Evolutionary conservation across 2,888 invertebrate species (phyloP), one percentile per base, ranked within the genome.

Genomic region (Dastarcus helophoroides): DNA sequence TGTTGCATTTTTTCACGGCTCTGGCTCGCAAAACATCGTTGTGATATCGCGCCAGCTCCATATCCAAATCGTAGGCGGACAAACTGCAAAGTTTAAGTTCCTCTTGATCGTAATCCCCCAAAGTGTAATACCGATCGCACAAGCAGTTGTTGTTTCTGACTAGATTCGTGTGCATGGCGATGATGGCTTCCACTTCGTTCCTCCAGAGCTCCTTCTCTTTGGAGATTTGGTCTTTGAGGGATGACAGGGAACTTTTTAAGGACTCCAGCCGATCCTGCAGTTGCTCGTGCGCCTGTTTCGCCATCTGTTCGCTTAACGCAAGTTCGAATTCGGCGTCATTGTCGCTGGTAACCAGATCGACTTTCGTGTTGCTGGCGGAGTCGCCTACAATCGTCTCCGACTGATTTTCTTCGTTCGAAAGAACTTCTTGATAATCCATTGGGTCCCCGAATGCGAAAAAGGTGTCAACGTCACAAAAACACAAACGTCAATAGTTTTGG

Each of bases 231-330:
- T 28, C 32, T 10, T 35, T 35, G n/a, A 32, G 21, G 16, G 22
- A 23, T 3, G 31, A 22, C 10, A 35, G 26, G 3, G 31, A 22
- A 3, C 17, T 26, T n/a, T 26, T 26, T 2, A 35, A 15, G 3
- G 35, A 35, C 10, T 19, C 9, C 31, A 35, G 30, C 7, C 35
- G 19, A 3, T 26, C 17, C 10, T 35, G 30, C 12, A 35, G 30
- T 11, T 35, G 28, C 3, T 27, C 23, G 6, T 26, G 26, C 8
- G 27, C 27, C 22, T 31, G 30, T 2, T 19, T 14, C 4, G 31
- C 29, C n/a, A 35, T 13, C 23, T 35, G 31, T 27, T 35, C 35
- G 27, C 31, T 35, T 22, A 35, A 31, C 4, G 23, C 31, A 8
- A 22, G 23, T 10, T 31, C 30, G 5, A 35, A 9, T 14, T 35